Conservation (phyloP, 2,113 vertebrate species). For the Symphodus melops region DNA sequence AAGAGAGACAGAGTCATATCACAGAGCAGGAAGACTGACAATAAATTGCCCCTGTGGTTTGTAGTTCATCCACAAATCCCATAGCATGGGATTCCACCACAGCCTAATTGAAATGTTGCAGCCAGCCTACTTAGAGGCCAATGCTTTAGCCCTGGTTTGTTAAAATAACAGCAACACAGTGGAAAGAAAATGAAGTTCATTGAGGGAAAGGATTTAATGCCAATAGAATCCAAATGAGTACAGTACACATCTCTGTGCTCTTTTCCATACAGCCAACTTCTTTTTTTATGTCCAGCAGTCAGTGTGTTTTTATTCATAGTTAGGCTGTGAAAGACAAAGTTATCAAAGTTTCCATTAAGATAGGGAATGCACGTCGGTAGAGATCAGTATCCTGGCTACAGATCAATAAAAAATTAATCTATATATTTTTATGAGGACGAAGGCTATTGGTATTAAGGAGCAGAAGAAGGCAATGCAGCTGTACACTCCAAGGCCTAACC, state of each 20-base stretch:
- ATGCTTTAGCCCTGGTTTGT: not conserved
- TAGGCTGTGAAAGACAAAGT: not conserved
- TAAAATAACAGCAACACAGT: constrained; percentile 5
- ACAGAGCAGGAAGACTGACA: constrained; percentile 22
- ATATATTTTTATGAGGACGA: constrained; percentile 6
- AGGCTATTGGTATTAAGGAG: not conserved
- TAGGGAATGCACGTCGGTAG: not conserved
- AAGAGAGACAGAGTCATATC: not conserved
- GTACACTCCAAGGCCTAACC: not conserved
- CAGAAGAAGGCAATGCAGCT: not conserved
- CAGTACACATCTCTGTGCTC: not conserved
- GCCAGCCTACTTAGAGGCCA: constrained; percentile 2
- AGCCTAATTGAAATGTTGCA: constrained; percentile 43
- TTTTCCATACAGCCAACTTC: not conserved
- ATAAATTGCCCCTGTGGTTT: constrained; percentile 20
- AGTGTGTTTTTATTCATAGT: not conserved
- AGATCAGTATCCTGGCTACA: not conserved
- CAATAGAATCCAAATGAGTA: not conserved
- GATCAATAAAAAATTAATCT: not conserved
- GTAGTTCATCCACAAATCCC: constrained; percentile 27
- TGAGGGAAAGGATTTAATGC: not conserved
- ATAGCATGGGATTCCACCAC: not conserved
- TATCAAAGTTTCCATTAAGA: not conserved
- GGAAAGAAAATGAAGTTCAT: not conserved
- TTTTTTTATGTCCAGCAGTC: not conserved